phyloP scores from a whole-genome alignment of 2,113 vertebrate genomes.

The Takifugu flavidus region DNA sequence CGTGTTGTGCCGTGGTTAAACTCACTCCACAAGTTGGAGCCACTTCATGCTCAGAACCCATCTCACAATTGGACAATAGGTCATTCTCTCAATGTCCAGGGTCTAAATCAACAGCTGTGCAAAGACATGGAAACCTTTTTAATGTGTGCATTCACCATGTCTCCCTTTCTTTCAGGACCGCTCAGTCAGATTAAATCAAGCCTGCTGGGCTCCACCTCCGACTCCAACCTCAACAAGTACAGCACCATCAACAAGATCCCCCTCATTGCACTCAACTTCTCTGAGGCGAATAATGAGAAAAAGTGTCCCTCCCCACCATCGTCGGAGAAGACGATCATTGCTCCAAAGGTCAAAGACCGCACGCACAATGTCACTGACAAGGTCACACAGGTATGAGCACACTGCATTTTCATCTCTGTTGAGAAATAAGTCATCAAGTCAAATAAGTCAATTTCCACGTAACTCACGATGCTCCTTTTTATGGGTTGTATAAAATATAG shows the following conservation, averaged over 20 bases:
- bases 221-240: slow-evolving; percentile 98
- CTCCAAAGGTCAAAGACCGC: slow-evolving; percentile 96
- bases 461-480: no score
- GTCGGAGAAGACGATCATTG: slow-evolving; percentile 97
- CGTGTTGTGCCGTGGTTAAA: slow-evolving; percentile 50
- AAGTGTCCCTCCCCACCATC: slow-evolving; percentile 90
- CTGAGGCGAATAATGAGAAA: slow-evolving; percentile 92
- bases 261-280: slow-evolving; percentile 97
- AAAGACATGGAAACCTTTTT: background rate
- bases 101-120: slow-evolving; percentile 12
- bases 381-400: slow-evolving; percentile 89
- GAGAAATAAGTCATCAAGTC: no score
- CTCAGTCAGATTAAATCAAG: slow-evolving; percentile 98
- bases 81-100: slow-evolving; percentile 5
- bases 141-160: background rate
- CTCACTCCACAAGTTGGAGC: slow-evolving; percentile 30
- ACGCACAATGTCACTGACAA: slow-evolving; percentile 98
- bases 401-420: background rate
- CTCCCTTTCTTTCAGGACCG: slow-evolving; percentile 77
- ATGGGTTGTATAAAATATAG: background rate
- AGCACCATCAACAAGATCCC: slow-evolving; percentile 99
- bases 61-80: slow-evolving; percentile 20
- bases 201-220: slow-evolving; percentile 94
- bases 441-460: no score
- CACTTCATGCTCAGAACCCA: slow-evolving; percentile 38